Evolutionary conservation across 2,797 vertebrate species (phyloP).

Genomic region (Helarctos malayanus): DNA sequence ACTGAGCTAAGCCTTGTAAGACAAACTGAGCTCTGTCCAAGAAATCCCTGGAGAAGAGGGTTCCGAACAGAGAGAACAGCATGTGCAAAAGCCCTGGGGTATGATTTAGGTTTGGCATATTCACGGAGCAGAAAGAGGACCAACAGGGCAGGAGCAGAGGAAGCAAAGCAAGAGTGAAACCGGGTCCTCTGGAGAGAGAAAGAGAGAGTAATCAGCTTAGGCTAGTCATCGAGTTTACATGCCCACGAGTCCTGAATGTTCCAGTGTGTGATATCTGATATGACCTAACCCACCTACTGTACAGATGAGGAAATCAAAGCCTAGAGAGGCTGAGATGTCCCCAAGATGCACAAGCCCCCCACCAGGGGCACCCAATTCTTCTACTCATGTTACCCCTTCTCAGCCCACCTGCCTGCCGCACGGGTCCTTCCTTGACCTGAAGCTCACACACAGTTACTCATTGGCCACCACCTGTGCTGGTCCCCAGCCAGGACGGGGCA

Average conservation of each 20-base stretch:
- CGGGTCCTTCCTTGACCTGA: accelerated
- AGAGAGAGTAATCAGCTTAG: too few relatives aligned
- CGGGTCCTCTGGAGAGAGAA: too few relatives aligned
- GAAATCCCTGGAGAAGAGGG: too few relatives aligned
- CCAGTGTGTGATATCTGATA: accelerated
- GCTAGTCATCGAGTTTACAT: accelerated
- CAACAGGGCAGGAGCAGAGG: neutral
- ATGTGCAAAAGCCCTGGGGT: neutral
- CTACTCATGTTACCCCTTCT: accelerated
- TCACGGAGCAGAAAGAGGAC: neutral
- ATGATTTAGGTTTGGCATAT: neutral
- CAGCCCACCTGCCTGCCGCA: accelerated
- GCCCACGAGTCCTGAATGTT: accelerated
- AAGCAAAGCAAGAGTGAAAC: neutral
- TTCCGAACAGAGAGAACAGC: too few relatives aligned
- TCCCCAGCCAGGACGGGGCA: neutral
- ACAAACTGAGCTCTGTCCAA: neutral
- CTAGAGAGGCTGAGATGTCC: neutral
- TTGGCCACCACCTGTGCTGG: accelerated
- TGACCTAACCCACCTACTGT: accelerated
- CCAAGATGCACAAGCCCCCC: accelerated
- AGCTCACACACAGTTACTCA: neutral
- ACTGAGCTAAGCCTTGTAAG: neutral
- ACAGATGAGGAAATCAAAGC: accelerated
- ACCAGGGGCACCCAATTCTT: accelerated